A percentile compares a stretch with the other conserved stretches of the same genome.
phyloP scores from a whole-genome alignment of 2,113 vertebrate species.

The Ailurus styani region DNA sequence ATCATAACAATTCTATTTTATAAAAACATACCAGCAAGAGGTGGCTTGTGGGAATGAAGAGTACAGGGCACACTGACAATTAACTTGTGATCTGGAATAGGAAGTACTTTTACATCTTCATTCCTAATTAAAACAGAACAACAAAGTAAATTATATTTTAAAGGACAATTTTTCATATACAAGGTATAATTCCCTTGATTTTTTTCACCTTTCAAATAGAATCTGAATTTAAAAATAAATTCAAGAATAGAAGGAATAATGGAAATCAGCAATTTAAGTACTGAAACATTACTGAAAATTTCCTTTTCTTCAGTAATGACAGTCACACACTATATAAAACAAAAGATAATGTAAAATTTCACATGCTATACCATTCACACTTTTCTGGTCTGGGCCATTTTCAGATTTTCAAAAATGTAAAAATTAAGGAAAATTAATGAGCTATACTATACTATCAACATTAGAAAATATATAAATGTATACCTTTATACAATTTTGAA shows the following conservation, averaged over 20 bases:
- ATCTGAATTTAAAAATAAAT: conserved; percentile 25
- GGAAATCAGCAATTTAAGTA: neutral
- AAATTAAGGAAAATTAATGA: conserved; percentile 28
- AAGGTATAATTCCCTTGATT: neutral
- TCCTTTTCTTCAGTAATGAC: neutral
- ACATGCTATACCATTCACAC: neutral
- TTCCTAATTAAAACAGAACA: conserved; percentile 75
- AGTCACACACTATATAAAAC: neutral
- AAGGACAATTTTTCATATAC: neutral
- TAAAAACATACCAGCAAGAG: conserved; percentile 87
- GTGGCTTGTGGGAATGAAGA: conserved; percentile 96
- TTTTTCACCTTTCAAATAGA: conserved; percentile 17
- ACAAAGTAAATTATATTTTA: conserved; percentile 27
- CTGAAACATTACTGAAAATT: neutral
- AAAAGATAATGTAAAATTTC: conserved; percentile 10
- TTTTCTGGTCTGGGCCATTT: neutral
- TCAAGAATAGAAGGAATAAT: conserved; percentile 32
- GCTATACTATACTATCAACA: neutral
- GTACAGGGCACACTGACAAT: conserved; percentile 93
- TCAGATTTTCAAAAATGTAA: conserved; percentile 48
- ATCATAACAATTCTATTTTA: neutral
- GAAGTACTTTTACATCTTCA: conserved; percentile 50
- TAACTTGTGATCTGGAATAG: conserved; percentile 87
- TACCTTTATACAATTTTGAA: conserved; percentile 8
- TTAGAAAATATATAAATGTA: neutral